Conservation (phyloP, 2,888 invertebrate species). For the Tipula vernalis region DNA sequence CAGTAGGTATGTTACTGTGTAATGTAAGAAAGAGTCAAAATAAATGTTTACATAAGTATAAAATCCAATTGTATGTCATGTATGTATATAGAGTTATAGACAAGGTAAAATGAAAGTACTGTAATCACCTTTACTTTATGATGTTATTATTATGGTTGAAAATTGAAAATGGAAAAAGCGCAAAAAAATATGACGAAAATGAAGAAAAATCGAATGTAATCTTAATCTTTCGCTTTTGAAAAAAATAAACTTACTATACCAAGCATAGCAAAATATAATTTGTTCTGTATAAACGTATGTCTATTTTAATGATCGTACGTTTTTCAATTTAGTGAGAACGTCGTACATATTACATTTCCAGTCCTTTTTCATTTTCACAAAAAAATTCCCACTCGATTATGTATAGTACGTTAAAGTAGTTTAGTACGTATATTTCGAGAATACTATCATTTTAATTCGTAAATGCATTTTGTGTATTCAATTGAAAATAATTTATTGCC, state of each 20-base stretch:
- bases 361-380: background rate
- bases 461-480: background rate
- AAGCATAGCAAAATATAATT: background rate
- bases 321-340: background rate
- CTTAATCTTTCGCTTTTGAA: background rate
- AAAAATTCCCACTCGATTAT: background rate
- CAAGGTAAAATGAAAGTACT: background rate
- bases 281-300: background rate
- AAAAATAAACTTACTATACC: background rate
- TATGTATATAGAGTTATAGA: background rate
- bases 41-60: background rate
- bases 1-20: background rate
- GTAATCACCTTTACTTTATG: background rate
- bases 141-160: background rate
- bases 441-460: background rate
- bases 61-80: background rate
- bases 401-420: background rate
- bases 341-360: background rate
- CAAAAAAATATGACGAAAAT: background rate
- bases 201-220: background rate
- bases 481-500: background rate
- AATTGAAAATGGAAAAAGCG: background rate
- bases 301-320: background rate
- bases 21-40: background rate
- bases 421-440: background rate